A percentile compares a stretch with the other conserved stretches of the same genome.
phyloP scores from a whole-genome alignment of 2,888 invertebrate genomes.

The Punctoribates punctum region DNA sequence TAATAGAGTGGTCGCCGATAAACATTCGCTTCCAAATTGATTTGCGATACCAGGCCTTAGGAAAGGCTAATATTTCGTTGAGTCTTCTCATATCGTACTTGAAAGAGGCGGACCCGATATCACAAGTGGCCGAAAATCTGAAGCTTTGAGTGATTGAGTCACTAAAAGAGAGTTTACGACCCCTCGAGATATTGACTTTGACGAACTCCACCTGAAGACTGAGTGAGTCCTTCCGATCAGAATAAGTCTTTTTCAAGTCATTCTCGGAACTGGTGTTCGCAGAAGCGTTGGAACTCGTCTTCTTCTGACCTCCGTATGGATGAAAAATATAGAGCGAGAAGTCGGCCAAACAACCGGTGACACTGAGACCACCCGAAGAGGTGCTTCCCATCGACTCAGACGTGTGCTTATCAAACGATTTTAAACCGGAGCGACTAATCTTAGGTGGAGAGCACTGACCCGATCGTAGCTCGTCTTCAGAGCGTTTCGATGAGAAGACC shows the following conservation, averaged over 20 bases:
- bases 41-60: conserved; percentile 96
- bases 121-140: conserved; percentile 71
- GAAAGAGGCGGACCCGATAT: conserved; percentile 92
- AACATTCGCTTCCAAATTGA: conserved; percentile 88
- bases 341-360: conserved; percentile 92
- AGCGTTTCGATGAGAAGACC: conserved; percentile 89
- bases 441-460: conserved; percentile 36
- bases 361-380: conserved; percentile 74
- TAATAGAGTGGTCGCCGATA: conserved; percentile 76
- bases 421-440: neutral
- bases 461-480: conserved; percentile 63
- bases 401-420: conserved; percentile 11
- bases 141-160: conserved; percentile 38
- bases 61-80: conserved; percentile 94
- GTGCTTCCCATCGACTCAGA: conserved; percentile 4
- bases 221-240: conserved; percentile 86
- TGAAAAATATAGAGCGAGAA: conserved; percentile 98
- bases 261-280: neutral
- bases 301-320: conserved; percentile 88
- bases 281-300: conserved; percentile 17
- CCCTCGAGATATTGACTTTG: conserved; percentile 87
- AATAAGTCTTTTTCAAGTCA: neutral
- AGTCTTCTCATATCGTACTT: conserved; percentile 97
- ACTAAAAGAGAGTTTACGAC: conserved; percentile 74
- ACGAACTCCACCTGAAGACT: conserved; percentile 96